A percentile compares a stretch with the other conserved stretches of the same genome.
These are phyloP conservation scores for Plemyria rubiginata DNA, from an alignment of 2,888 invertebrate genomes.

Conservation along the genomic window DNA sequence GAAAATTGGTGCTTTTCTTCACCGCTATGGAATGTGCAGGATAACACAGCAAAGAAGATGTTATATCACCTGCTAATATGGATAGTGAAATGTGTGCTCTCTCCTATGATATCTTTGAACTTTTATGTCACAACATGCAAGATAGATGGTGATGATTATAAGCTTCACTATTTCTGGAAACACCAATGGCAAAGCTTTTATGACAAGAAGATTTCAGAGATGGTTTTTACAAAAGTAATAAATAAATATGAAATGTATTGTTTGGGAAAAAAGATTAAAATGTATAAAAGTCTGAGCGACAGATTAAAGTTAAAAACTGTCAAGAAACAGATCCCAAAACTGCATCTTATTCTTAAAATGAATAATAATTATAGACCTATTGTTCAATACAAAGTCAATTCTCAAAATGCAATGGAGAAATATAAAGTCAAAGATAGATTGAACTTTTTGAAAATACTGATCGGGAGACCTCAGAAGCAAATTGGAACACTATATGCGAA, in stretches of 20 bases:
- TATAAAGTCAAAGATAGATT: constrained; percentile 69
- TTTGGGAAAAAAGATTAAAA: constrained; percentile 58
- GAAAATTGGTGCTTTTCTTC: constrained; percentile 64
- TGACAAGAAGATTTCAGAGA: constrained; percentile 65
- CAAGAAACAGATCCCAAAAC: constrained; percentile 67
- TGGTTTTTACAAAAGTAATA: constrained; percentile 62
- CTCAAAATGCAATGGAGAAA: constrained; percentile 53
- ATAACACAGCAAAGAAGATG: constrained; percentile 41
- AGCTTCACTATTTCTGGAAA: constrained; percentile 75
- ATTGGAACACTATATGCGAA: constrained; percentile 61
- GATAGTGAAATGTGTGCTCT: constrained; percentile 65
- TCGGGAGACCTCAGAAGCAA: constrained; percentile 52
- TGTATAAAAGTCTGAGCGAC: constrained; percentile 49
- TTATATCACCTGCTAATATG: constrained; percentile 57
- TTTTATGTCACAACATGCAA: constrained; percentile 78
- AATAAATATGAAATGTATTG: constrained; percentile 58
- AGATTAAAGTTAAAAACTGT: constrained; percentile 53
- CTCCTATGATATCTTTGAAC: constrained; percentile 70
- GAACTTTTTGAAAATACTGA: constrained; percentile 60
- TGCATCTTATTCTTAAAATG: constrained; percentile 68
- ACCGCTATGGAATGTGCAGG: constrained; percentile 55
- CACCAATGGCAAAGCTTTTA: constrained; percentile 77
- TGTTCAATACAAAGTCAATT: constrained; percentile 68
- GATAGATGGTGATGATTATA: constrained; percentile 72
- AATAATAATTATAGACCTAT: constrained; percentile 72